Conservation (phyloP, 2,888 invertebrate genomes). For the Dione vanillae region DNA sequence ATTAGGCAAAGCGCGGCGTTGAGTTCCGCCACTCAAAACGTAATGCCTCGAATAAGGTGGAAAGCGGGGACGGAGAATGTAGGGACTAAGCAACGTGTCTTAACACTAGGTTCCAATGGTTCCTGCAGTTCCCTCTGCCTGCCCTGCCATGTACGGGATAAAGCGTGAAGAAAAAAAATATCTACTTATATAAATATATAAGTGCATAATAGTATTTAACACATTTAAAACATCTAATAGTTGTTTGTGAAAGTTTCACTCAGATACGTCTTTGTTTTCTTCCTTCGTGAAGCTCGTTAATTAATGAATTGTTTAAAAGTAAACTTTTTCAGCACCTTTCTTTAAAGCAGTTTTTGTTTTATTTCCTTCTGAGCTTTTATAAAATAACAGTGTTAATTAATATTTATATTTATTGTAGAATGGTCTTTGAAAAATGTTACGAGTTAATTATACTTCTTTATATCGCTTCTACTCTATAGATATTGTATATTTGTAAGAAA, state of each 20-base stretch:
- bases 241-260: constrained; percentile 14
- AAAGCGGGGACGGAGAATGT: too few species aligned
- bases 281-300: constrained; percentile 13
- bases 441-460: not conserved
- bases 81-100: too few species aligned
- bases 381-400: constrained; percentile 11
- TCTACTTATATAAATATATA: not conserved
- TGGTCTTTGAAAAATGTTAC: not conserved
- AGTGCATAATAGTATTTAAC: not conserved
- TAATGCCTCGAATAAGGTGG: too few species aligned
- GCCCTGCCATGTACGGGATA: too few species aligned
- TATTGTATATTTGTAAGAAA: too few species aligned
- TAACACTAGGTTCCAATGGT: too few species aligned
- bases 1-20: too few species aligned
- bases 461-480: too few species aligned
- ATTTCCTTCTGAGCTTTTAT: not conserved
- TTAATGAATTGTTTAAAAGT: constrained; percentile 24
- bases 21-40: too few species aligned
- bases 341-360: not conserved
- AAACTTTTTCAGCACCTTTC: constrained; percentile 2
- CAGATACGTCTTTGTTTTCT: constrained; percentile 22
- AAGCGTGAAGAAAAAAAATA: too few species aligned
- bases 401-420: not conserved
- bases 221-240: not conserved
- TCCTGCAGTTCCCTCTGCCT: too few species aligned